Evolutionary conservation across 2,888 invertebrate genomes (phyloP), one percentile per base, ranked within the genome.

Genomic region (Gryllus longicercus): DNA sequence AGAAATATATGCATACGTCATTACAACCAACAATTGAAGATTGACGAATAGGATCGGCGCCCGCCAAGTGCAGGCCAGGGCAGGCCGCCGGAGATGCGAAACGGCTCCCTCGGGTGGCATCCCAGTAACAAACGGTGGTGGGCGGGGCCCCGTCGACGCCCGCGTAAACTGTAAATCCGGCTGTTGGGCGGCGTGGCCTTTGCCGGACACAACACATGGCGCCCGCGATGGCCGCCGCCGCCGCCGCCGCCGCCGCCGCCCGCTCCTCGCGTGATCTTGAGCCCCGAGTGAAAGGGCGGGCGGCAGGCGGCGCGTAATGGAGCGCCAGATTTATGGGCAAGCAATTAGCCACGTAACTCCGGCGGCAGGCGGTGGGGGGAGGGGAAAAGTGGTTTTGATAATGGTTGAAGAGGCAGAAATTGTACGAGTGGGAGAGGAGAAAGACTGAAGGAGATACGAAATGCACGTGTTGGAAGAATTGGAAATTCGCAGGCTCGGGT

Each of bases 101-200:
- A 8, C 38, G 38, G 25, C 4, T 25, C 25, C 38, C 1, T 8
- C 8, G 38, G 38, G 38, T 38, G 38, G 38, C 38, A 38, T 38
- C 38, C 38, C 38, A 38, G 8, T 8, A 38, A 38, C 38, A 38
- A 38, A 38, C 38, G 38, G 38, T 8, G 38, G 38, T 38, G 38
- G 38, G 38, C 63, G 16, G n/a, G 63, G 14, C 63, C 3, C 63
- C 16, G n/a, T n/a, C n/a, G 63, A 63, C 63, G 63, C 63, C 63
- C 63, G n/a, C 63, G 63, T n/a, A 63, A 63, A n/a, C 14, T 18
- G 63, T 14, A 63, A n/a, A 63, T 63, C 63, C 63, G 63, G 63
- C n/a, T 63, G 63, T n/a, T 63, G 63, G 63, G 63, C 63, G 63
- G 14, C 63, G n/a, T 63, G 63, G 63, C 63, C 63, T 63, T 63